A percentile compares a stretch with the other conserved stretches of the same genome.
These are phyloP conservation scores for Heterodera filipjevi DNA, from an alignment of 2,888 invertebrate species.

Conservation along the genomic window DNA sequence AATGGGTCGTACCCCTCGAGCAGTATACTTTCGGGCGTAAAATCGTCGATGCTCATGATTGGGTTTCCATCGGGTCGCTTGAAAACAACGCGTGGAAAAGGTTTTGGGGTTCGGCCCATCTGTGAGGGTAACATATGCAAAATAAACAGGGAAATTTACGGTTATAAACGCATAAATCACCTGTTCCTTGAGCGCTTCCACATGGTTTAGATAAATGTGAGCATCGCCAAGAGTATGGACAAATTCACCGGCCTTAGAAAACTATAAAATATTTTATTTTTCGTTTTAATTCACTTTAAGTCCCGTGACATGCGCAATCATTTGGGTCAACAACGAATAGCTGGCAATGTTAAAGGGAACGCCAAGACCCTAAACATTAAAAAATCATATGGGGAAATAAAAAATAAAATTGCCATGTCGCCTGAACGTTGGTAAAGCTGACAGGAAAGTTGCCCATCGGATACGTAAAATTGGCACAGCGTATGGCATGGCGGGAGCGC, in stretches of 20 bases:
- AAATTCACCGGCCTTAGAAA: slow-evolving; percentile 80
- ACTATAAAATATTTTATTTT: not conserved
- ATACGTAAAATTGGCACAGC: slow-evolving; percentile 88
- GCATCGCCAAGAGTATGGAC: slow-evolving; percentile 92
- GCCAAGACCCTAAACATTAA: slow-evolving; percentile 74
- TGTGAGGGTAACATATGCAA: slow-evolving; percentile 54
- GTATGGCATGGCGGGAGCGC: slow-evolving; percentile 96
- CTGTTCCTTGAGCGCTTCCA: slow-evolving; percentile 81
- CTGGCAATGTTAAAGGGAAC: slow-evolving; percentile 98
- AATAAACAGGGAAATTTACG: not conserved
- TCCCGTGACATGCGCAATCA: slow-evolving; percentile 93
- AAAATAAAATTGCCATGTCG: slow-evolving; percentile 78
- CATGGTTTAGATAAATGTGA: slow-evolving; percentile 89
- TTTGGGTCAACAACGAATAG: slow-evolving; percentile 87
- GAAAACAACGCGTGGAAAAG: slow-evolving; percentile 74
- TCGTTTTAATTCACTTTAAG: slow-evolving; percentile 73
- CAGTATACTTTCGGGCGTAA: slow-evolving; percentile 82
- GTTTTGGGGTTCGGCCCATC: slow-evolving; percentile 77
- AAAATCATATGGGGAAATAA: not conserved
- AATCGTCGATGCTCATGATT: slow-evolving; percentile 79
- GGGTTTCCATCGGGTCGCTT: slow-evolving; percentile 5
- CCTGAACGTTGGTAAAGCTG: slow-evolving; percentile 93
- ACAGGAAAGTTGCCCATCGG: slow-evolving; percentile 79
- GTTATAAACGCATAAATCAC: too few relatives aligned
- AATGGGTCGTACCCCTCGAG: slow-evolving; percentile 83